A percentile compares a stretch with the other conserved stretches of the same genome.
These are phyloP conservation scores for Leptinotarsa haldemani DNA, from an alignment of 2,888 invertebrate genomes.

Conservation along the genomic window DNA sequence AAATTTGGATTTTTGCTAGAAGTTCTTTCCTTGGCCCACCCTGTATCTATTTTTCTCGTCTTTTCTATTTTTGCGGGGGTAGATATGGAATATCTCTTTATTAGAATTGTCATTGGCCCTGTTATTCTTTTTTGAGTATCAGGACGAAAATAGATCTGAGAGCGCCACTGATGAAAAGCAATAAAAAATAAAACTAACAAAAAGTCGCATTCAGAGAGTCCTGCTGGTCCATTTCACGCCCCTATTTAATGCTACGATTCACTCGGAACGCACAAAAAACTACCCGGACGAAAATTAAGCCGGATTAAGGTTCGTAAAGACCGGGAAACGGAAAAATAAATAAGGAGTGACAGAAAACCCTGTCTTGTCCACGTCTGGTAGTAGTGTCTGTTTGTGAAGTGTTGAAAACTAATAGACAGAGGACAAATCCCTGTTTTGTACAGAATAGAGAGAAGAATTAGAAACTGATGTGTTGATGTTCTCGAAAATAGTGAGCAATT, in stretches of 20 bases:
- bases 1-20: no score
- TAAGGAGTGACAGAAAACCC: constrained; percentile 51
- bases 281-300: constrained; percentile 63
- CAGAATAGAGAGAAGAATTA: background rate
- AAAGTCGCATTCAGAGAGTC: constrained; percentile 45
- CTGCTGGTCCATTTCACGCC: constrained; percentile 61
- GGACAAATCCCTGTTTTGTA: constrained; percentile 4
- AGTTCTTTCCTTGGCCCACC: no score
- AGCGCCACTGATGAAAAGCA: constrained; percentile 25
- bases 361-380: constrained; percentile 27
- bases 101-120: no score
- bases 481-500: background rate
- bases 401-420: constrained; percentile 20
- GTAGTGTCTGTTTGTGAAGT: constrained; percentile 23
- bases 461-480: background rate
- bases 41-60: no score
- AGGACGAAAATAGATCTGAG: no score
- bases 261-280: constrained; percentile 54
- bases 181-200: constrained; percentile 37
- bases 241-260: constrained; percentile 53
- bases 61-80: no score
- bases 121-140: no score
- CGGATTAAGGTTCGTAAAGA: constrained; percentile 62
- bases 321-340: constrained; percentile 66
- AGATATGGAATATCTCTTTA: no score